Evolutionary conservation across 2,113 vertebrate genomes (phyloP), one percentile per base, ranked within the genome.

Genomic region (Theristicus caerulescens): DNA sequence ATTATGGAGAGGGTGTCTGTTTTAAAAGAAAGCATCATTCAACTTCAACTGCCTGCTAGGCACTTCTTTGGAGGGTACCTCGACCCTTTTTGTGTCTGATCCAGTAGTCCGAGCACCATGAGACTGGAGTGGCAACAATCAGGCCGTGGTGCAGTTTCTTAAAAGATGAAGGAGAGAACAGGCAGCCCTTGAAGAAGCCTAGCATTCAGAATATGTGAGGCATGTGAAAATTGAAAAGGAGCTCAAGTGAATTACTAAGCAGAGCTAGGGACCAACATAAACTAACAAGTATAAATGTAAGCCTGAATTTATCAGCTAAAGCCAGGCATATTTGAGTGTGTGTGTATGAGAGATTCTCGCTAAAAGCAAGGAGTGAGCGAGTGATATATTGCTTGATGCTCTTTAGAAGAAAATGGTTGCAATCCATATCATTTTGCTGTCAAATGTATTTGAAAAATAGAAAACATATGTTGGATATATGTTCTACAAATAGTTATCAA

Each of bases 271-370:
- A 78, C 86, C 47, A 71, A 0, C 14, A 7, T 66, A 58, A 86
- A 40, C 42, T 58, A 62, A 65, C 26, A 66, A 82, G 22, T 42
- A 11, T 31, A 57, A 92, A 74, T 58, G 29, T 36, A 44, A 67
- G 38, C 20, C 47, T 44, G 82, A 59, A 65, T 84, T 96, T 95
- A 96, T 95, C 92, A 91, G 92, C 90, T 90, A 17, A 67, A 93
- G 64, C 64, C 95, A 96, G 95, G 59, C 95, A 82, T 20, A 0
- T 49, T 44, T 72, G 40, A 40, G 11, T 4, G 52, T 29, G 74
- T 34, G 42, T 19, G 51, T n/a, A 18, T 52, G 61, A n/a, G 59
- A 73, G 44, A 73, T 82, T 82, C 42, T 76, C 59, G 61, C 76
- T 90, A 17, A 93, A 92, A 96, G 94, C 83, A 18, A 20, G n/a